Evolutionary conservation across 2,113 vertebrate species (phyloP).

Genomic region (Agelaius phoeniceus): DNA sequence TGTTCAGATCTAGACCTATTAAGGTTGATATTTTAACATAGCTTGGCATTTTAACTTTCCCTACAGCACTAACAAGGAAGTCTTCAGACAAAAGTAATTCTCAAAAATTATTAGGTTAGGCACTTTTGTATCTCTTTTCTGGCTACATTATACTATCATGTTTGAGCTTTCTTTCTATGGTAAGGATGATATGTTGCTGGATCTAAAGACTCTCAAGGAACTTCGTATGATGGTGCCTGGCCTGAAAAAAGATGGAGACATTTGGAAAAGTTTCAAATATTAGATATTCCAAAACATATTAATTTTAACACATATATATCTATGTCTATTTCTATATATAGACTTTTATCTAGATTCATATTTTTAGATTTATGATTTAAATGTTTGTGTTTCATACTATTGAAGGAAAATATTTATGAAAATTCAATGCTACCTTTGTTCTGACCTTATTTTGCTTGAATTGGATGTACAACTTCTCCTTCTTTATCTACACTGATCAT

Average conservation of each 20-base stretch:
- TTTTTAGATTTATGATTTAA: neutral
- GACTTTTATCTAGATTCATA: neutral
- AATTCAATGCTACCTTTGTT: neutral
- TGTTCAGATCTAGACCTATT: neutral
- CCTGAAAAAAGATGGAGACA: neutral
- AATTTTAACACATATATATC: neutral
- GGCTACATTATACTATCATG: neutral
- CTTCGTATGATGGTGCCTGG: neutral
- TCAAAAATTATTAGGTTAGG: neutral
- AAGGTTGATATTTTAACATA: neutral
- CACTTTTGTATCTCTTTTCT: neutral
- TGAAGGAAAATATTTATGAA: neutral
- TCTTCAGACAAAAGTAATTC: neutral
- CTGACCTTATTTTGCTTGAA: neutral
- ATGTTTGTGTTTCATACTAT: neutral
- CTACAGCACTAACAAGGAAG: neutral
- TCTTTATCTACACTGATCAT: neutral
- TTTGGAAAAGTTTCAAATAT: neutral
- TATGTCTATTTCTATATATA: neutral
- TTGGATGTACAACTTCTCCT: neutral
- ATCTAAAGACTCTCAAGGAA: neutral
- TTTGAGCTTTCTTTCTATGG: neutral
- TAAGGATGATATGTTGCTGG: neutral
- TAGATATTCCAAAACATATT: neutral
- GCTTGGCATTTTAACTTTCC: neutral